These are phyloP conservation scores for Meliscaeva auricollis DNA, from an alignment of 2,888 invertebrate species.

Conservation along the genomic window DNA sequence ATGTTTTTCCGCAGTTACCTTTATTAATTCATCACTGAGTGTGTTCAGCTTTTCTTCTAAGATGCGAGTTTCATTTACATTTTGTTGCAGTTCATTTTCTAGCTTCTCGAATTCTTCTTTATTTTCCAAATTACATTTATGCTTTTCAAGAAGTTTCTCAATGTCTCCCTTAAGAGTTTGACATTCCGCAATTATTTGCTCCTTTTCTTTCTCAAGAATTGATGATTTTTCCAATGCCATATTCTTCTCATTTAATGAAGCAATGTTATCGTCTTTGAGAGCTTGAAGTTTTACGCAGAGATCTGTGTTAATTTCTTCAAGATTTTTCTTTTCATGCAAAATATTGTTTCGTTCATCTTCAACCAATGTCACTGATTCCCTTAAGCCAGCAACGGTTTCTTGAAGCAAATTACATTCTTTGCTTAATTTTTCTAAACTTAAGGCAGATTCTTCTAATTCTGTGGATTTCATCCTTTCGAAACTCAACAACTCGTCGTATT, in stretches of 20 bases:
- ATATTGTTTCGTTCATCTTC: slow-evolving; percentile 22
- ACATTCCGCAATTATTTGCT: slow-evolving; percentile 25
- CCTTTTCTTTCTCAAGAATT: slow-evolving; percentile 37
- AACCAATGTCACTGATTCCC: slow-evolving; percentile 4
- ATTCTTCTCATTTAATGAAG: slow-evolving; percentile 19
- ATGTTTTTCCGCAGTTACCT: slow-evolving; percentile 24
- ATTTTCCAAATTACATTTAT: slow-evolving; percentile 32
- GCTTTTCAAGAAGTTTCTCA: slow-evolving; percentile 51
- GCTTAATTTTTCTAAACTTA: slow-evolving; percentile 8
- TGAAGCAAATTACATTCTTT: slow-evolving; percentile 24
- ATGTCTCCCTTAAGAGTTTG: slow-evolving; percentile 56
- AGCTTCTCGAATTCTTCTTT: slow-evolving; percentile 17
- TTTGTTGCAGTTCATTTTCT: slow-evolving; percentile 7
- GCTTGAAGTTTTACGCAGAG: slow-evolving; percentile 45
- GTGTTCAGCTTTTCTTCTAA: slow-evolving; percentile 17
- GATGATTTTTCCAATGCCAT: not conserved
- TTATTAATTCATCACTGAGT: slow-evolving; percentile 9
- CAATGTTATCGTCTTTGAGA: slow-evolving; percentile 43
- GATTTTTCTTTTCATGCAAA: slow-evolving; percentile 23
- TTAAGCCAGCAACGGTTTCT: slow-evolving; percentile 5
- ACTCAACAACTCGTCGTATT: slow-evolving; percentile 51
- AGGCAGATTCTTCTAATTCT: slow-evolving; percentile 29
- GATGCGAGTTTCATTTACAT: slow-evolving; percentile 11
- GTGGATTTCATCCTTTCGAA: slow-evolving; percentile 39
- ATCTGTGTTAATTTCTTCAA: slow-evolving; percentile 38